Base-by-base conservation (phyloP, 2,888 invertebrate genomes). In the Archips crataeganus region DNA sequence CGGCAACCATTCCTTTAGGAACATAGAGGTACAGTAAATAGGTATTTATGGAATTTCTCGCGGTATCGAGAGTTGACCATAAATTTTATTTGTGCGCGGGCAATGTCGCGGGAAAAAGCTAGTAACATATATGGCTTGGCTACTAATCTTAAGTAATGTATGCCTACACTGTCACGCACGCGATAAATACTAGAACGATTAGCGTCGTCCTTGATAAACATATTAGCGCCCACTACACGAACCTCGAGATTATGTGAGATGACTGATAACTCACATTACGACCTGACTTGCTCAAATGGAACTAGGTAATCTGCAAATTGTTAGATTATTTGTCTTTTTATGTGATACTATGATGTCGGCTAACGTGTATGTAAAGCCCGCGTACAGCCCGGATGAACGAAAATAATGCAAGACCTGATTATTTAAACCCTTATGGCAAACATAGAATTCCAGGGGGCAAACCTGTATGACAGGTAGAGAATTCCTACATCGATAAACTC, bases 181-280 rank as follows among this genome's bases (percentile, higher is more conserved):
- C 39, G 15, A 51, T 65, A 39, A 51, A n/a, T 51, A 51, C 5
- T 1, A 15, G 39, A 57, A 57, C 51, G 49, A 65, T 65, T 54
- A 65, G 39, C 36, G 9, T 39, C 8, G 23, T 13, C 51, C 36
- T 9, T 54, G 51, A 65, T 15, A 39, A 10, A 47, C 32, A 13
- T 32, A 47, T 63, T 39, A 54, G n/a, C 9, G 47, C 9, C 36
- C n/a, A 65, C 4, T 4, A 51, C n/a, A 65, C 4, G 10, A 51
- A 51, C 65, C 51, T 6, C 34, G 11, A 15, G 49, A 39, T 61
- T 61, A 45, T 59, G 13, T 34, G 15, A 49, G 39, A 63, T 73
- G 68, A 63, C 67, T 67, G 72, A 73, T 73, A 63, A 62, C 72
- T 11, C 39, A 49, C 39, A 63, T 63, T 63, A 68, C 23, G 63